Base-by-base conservation (phyloP, 2,888 invertebrate genomes). In the Tetropium fuscum region DNA sequence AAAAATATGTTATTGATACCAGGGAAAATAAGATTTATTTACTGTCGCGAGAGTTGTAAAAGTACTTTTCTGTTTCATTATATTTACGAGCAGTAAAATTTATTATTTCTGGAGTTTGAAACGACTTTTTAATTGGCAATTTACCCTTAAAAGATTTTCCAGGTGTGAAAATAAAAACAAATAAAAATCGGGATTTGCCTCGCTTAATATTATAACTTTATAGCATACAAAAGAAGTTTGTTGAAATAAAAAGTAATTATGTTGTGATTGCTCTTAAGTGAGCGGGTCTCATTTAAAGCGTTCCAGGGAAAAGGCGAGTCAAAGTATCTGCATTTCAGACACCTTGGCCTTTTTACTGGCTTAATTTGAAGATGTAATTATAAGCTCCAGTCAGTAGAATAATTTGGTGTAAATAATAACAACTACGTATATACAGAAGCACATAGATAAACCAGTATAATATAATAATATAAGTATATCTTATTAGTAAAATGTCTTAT, bases 41-140 rank as follows among this genome's bases (percentile, higher is more conserved):
- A n/a, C 10, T 11, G n/a, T 6, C 18, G 2, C n/a, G 2, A 36
- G 11, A 10, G 3, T 18, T n/a, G 18, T 8, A n/a, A 15, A 43
- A 8, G 10, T n/a, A 30, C 30, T 19, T 47, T 47, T 34, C 32
- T 11, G 15, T 11, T 10, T 32, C 30, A 4, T 47, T 34, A 19
- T 47, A 16, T 47, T 32, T 16, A 34, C 18, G n/a, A 11, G 2
- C 47, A 47, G 47, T 20, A 20, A 47, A 47, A 47, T 47, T 47
- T 47, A 47, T 43, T 43, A 45, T 30, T 25, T 47, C 20, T 47
- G 11, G 19, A 47, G 11, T 47, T 47, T 32, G 20, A 30, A 30
- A 32, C 32, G 32, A 47, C 47, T 47, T 47, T 47, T 34, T 47
- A 47, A 47, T 47, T 47, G 47, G 19, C 47, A 47, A 47, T 47